phyloP scores from a whole-genome alignment of 2,888 invertebrate species.

The Cremastinae sp. region DNA sequence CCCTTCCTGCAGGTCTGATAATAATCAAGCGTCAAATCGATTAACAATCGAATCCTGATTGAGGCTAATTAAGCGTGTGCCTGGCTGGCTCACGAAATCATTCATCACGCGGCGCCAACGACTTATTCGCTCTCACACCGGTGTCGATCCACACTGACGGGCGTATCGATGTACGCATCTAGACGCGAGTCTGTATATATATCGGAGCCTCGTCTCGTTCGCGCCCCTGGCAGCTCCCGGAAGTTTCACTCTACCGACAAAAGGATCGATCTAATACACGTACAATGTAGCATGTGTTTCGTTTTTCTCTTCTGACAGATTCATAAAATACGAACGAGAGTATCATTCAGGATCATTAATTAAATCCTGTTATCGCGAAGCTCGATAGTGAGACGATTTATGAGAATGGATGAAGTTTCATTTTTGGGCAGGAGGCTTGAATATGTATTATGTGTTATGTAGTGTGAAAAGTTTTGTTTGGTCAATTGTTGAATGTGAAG shows the following conservation, averaged over 20 bases:
- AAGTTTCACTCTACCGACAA: conserved; percentile 36
- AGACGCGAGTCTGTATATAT: background rate
- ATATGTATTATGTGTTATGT: no score
- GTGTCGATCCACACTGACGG: background rate
- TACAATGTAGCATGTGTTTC: background rate
- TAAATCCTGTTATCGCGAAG: conserved; percentile 47
- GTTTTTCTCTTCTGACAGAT: no score
- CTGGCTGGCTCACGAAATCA: conserved; percentile 71
- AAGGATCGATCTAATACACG: background rate
- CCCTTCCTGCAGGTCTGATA: conserved; percentile 60
- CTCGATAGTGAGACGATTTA: conserved; percentile 28
- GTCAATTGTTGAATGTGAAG: no score
- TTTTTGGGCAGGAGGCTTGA: no score
- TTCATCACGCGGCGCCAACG: conserved; percentile 69
- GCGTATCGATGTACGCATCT: conserved; percentile 4
- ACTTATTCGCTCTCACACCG: conserved; percentile 21
- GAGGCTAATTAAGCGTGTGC: conserved; percentile 75
- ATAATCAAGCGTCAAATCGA: conserved; percentile 67
- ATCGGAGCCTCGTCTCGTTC: background rate
- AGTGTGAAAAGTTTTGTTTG: no score
- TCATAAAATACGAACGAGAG: conserved; percentile 4
- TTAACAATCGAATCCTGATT: conserved; percentile 75
- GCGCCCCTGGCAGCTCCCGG: conserved; percentile 44
- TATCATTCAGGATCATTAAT: conserved; percentile 45
- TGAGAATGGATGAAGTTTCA: conserved; percentile 18